These are phyloP conservation scores for Clarias magur DNA, from an alignment of 2,113 vertebrate genomes.

Conservation along the genomic window DNA sequence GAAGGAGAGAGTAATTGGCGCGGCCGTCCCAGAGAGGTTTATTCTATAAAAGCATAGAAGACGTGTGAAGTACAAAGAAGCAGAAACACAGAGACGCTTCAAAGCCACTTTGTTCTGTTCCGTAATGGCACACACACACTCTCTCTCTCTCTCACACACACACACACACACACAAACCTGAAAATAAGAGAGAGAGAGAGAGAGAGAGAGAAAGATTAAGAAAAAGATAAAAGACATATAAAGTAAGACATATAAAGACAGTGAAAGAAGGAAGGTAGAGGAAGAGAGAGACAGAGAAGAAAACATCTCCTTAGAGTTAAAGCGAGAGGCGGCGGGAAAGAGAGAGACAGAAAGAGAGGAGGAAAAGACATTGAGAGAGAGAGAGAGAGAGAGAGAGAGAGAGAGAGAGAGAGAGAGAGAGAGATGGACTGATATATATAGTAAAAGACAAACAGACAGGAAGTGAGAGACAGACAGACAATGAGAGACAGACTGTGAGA, in stretches of 20 bases:
- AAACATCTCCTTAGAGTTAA: no score
- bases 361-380: no score
- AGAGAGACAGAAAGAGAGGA: no score
- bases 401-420: no score
- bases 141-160: no score
- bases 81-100: conserved; percentile 14
- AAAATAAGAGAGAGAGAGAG: background rate
- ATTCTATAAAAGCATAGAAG: conserved; percentile 22
- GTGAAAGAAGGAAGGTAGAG: background rate
- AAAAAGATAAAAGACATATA: background rate
- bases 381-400: no score
- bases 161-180: background rate
- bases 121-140: background rate
- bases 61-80: conserved; percentile 10
- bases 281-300: no score
- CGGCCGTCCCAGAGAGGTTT: conserved; percentile 6
- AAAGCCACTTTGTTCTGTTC: conserved; percentile 25
- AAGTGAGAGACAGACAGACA: no score
- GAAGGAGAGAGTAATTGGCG: background rate
- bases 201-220: background rate
- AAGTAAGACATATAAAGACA: background rate
- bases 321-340: no score
- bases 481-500: no score
- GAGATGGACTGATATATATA: no score
- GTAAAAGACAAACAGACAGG: no score